phyloP scores from a whole-genome alignment of 1,140 invertebrate genomes.

The Bicyclus anynana region DNA sequence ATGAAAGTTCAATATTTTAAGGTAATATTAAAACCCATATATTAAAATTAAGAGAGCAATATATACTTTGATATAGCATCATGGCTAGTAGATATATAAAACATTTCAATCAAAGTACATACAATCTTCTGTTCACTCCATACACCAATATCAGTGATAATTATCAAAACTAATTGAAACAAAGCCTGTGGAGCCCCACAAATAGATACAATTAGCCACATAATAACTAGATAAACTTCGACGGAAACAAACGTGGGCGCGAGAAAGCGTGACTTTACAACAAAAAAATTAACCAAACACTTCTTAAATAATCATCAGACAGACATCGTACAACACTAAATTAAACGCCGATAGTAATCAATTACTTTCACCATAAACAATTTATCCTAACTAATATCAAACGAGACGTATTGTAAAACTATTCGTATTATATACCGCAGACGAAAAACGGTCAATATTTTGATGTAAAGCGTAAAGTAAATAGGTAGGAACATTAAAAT shows the following conservation, averaged over 20 bases:
- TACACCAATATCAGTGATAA: too few relatives aligned
- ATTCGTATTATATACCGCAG: background rate
- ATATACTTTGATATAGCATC: too few relatives aligned
- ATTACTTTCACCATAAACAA: slow-evolving; percentile 13
- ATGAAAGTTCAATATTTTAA: too few relatives aligned
- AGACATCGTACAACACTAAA: slow-evolving; percentile 5
- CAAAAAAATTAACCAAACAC: background rate
- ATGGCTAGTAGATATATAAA: too few relatives aligned
- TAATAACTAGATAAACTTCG: background rate
- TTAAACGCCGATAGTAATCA: slow-evolving; percentile 8
- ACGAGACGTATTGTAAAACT: background rate
- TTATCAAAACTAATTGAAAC: too few relatives aligned
- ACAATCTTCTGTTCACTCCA: too few relatives aligned
- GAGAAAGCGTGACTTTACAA: background rate
- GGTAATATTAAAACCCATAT: too few relatives aligned
- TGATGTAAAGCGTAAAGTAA: slow-evolving; percentile 12
- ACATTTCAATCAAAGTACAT: too few relatives aligned
- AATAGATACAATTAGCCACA: background rate
- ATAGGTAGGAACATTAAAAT: slow-evolving; percentile 22
- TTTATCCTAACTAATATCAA: background rate
- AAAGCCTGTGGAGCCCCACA: too few relatives aligned
- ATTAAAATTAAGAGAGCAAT: too few relatives aligned
- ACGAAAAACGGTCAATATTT: slow-evolving; percentile 17
- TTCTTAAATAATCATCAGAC: background rate
- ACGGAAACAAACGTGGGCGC: background rate